phyloP scores from a whole-genome alignment of 1,140 invertebrate species.

The Diorhabda sublineata region DNA sequence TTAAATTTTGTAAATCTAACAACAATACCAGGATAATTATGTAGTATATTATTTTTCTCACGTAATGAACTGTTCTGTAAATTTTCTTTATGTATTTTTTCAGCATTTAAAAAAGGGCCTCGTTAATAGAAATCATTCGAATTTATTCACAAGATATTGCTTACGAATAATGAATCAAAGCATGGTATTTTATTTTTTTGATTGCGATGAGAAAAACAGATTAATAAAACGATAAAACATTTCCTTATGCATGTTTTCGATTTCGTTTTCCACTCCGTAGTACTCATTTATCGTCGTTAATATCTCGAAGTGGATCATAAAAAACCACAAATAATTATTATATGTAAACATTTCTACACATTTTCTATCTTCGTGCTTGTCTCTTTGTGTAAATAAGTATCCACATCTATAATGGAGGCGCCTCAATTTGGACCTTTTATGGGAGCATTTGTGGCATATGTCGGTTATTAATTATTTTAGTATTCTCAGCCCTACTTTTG shows the following conservation, averaged over 20 bases:
- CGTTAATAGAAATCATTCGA: too few species aligned
- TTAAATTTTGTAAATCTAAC: too few species aligned
- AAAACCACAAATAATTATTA: neutral
- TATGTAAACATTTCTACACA: slow-evolving; percentile 1
- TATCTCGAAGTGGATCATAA: slow-evolving; percentile 2
- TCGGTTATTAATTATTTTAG: neutral
- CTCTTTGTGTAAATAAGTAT: neutral
- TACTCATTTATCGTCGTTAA: neutral
- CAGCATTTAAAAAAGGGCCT: too few species aligned
- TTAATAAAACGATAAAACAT: neutral
- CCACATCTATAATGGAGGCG: neutral
- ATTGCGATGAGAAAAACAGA: neutral
- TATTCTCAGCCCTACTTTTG: neutral
- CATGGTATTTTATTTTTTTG: neutral
- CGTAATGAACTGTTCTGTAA: too few species aligned
- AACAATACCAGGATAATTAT: too few species aligned
- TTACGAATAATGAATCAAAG: too few species aligned
- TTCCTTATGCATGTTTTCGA: neutral
- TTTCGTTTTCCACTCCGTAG: neutral
- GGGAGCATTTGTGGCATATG: neutral
- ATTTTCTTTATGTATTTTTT: too few species aligned
- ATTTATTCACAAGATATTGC: too few species aligned
- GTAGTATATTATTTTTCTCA: too few species aligned
- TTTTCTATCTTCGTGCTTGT: neutral
- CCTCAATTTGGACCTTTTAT: neutral